A percentile compares a stretch with the other conserved stretches of the same genome.
Conservation (phyloP, 2,113 vertebrate genomes). For the Xiphophorus couchianus region DNA sequence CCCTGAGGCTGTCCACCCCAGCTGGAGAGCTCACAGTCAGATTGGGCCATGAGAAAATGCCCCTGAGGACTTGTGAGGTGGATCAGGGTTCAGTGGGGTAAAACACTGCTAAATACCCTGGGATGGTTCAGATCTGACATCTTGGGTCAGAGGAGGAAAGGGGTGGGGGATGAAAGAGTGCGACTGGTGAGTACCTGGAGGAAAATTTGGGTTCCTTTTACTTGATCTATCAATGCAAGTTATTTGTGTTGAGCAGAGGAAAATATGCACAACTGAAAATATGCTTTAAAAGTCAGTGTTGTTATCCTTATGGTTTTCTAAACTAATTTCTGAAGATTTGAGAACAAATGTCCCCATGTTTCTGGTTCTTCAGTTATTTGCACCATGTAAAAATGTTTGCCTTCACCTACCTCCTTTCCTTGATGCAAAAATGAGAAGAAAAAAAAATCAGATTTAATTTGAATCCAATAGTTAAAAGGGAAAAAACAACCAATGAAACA, state of each 20-base stretch:
- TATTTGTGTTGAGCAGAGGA: constrained; percentile 50
- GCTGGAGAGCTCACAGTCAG: constrained; percentile 57
- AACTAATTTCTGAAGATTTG: too few species aligned
- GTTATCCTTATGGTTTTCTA: too few species aligned
- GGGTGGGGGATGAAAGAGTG: constrained; percentile 7
- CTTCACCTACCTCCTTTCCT: too few species aligned
- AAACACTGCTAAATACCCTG: constrained; percentile 60
- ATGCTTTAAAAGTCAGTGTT: too few species aligned
- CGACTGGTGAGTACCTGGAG: constrained; percentile 2
- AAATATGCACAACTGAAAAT: not conserved
- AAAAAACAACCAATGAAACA: too few species aligned
- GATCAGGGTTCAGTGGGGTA: constrained; percentile 68
- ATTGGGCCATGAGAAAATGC: constrained; percentile 35
- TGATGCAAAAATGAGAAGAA: too few species aligned
- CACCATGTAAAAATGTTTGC: too few species aligned
- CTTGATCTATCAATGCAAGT: constrained; percentile 50
- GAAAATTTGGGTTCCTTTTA: constrained; percentile 2
- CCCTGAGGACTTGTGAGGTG: constrained; percentile 57
- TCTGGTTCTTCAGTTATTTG: too few species aligned
- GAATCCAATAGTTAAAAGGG: too few species aligned
- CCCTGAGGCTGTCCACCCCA: constrained; percentile 54
- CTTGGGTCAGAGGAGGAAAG: constrained; percentile 51
- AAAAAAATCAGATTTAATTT: too few species aligned
- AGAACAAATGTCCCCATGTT: too few species aligned
- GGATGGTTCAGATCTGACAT: constrained; percentile 58